A percentile compares a stretch with the other conserved stretches of the same genome.
These are phyloP conservation scores for Pentalonia nigronervosa DNA, from an alignment of 1,140 invertebrate genomes.

Conservation along the genomic window DNA sequence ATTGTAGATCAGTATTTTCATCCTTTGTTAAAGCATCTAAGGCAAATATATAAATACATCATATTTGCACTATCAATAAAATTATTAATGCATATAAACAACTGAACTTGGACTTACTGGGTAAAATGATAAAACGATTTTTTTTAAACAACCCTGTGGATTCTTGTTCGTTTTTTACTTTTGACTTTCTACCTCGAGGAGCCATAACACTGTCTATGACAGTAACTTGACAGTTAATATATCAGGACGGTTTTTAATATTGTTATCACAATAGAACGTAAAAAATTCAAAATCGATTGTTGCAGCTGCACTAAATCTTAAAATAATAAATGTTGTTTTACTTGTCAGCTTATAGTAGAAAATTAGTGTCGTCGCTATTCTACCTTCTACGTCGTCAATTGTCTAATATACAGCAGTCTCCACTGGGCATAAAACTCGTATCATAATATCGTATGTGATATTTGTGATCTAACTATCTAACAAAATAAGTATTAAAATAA, in stretches of 20 bases:
- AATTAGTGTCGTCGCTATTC: too few relatives aligned
- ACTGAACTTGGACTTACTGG: not conserved
- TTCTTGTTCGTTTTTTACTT: not conserved
- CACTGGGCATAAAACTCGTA: too few relatives aligned
- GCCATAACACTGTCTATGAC: not conserved
- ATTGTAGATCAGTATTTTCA: not conserved
- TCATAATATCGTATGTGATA: too few relatives aligned
- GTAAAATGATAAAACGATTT: constrained; percentile 33
- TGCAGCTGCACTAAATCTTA: not conserved
- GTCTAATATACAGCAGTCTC: too few relatives aligned
- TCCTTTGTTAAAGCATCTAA: constrained; percentile 27
- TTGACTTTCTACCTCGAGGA: constrained; percentile 31
- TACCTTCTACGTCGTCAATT: too few relatives aligned
- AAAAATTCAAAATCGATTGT: not conserved
- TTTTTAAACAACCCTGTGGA: not conserved
- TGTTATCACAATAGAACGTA: not conserved
- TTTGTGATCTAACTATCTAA: too few relatives aligned
- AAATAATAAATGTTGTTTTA: not conserved
- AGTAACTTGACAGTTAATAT: not conserved
- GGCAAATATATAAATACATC: not conserved
- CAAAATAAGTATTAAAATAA: too few relatives aligned
- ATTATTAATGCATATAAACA: not conserved
- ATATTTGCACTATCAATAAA: not conserved
- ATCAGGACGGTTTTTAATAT: not conserved
- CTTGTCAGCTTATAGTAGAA: too few relatives aligned